These are phyloP conservation scores for Agrochola macilenta DNA, from an alignment of 2,888 invertebrate species.

Conservation along the genomic window DNA sequence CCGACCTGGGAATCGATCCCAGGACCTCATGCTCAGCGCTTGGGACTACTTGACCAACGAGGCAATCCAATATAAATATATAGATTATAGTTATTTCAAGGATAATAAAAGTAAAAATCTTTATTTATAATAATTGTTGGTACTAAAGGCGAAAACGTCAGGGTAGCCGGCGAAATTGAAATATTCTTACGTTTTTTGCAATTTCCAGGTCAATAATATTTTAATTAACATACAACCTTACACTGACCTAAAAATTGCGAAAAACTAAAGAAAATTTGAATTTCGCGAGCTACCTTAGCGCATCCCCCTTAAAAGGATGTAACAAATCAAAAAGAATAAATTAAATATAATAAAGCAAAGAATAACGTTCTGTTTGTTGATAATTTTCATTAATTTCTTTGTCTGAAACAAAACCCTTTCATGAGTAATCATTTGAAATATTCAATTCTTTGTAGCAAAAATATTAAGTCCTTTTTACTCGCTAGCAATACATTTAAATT, in stretches of 20 bases:
- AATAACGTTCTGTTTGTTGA: conserved; percentile 10
- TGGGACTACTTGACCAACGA: too few species aligned
- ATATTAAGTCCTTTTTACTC: not conserved
- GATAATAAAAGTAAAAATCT: not conserved
- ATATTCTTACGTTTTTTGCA: too few species aligned
- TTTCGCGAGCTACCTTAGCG: too few species aligned
- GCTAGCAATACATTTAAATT: not conserved
- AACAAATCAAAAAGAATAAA: not conserved
- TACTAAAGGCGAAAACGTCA: too few species aligned
- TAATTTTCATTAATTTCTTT: not conserved
- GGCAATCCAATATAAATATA: too few species aligned
- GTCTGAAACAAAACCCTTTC: not conserved
- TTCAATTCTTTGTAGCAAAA: conserved; percentile 5
- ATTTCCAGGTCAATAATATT: too few species aligned
- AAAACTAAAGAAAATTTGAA: too few species aligned
- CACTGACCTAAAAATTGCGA: too few species aligned
- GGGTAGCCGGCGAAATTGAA: too few species aligned
- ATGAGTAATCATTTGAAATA: not conserved
- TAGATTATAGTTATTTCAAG: not conserved
- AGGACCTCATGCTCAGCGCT: too few species aligned
- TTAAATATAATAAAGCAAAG: not conserved
- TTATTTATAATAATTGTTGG: not conserved
- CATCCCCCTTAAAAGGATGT: not conserved
- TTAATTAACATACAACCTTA: too few species aligned
- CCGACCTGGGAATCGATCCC: too few species aligned